A percentile compares a stretch with the other conserved stretches of the same genome.
Evolutionary conservation across 1,140 invertebrate species (phyloP).

Genomic region (Sarcophaga bullata): DNA sequence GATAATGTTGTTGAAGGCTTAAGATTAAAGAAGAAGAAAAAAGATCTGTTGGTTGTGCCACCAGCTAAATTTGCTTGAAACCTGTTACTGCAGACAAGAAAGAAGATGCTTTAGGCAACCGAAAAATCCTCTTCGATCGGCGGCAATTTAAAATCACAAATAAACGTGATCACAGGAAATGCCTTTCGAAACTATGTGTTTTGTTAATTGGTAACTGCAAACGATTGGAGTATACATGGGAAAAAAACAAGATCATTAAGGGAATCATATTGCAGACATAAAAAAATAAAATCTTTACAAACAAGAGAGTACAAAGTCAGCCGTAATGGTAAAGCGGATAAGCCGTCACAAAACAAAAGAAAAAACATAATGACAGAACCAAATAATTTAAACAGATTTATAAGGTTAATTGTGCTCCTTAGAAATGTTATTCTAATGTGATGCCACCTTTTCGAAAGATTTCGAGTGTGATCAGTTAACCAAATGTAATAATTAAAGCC

Average conservation of each 20-base stretch:
- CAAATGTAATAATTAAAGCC: no score
- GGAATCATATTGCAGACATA: not conserved
- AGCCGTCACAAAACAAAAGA: no score
- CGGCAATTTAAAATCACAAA: not conserved
- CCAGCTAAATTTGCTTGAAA: not conserved
- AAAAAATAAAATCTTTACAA: no score
- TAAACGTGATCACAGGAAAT: constrained; percentile 10
- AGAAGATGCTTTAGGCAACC: not conserved
- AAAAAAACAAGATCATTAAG: not conserved
- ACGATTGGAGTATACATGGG: not conserved
- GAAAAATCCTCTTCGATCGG: no score
- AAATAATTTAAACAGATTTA: no score
- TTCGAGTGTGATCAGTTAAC: no score
- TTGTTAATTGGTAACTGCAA: not conserved
- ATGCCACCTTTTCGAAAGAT: no score
- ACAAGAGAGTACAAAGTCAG: no score
- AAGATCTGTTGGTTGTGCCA: not conserved
- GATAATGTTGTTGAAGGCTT: not conserved
- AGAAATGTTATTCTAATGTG: no score
- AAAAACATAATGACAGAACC: no score
- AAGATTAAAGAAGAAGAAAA: not conserved
- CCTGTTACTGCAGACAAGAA: constrained; percentile 15
- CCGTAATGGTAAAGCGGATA: no score
- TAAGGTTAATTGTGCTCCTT: no score
- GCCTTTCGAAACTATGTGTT: not conserved